Evolutionary conservation across 2,113 vertebrate genomes (phyloP), one percentile per base, ranked within the genome.

Genomic region (Aegithalos caudatus): DNA sequence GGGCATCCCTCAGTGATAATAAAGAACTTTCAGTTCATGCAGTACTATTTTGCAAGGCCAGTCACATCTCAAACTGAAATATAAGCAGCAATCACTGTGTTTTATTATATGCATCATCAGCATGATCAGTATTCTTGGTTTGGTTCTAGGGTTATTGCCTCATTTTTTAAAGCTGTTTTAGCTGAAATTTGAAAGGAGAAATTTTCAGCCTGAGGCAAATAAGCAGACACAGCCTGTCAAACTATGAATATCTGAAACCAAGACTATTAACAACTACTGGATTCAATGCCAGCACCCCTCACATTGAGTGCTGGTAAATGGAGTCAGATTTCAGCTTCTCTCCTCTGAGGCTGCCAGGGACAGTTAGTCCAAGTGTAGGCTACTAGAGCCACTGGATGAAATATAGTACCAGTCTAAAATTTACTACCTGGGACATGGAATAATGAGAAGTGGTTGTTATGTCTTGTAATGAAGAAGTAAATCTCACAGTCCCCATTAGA

Each of bases 281-380:
- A 79, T 76, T 57, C 83, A 21, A 1, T 77, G 76, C 64, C 80
- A 90, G 64, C 56, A 78, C 13, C 24, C 14, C 67, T 71, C 38
- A 64, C 29, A 60, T 2, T 2, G 23, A 82, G 29, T 7, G 13
- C n/a, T 57, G 40, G 45, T 42, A 57, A 61, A 22, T 3, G 24
- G 90, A 90, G 51, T 72, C 76, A 61, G 47, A 79, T 95, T 96
- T 80, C 95, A 90, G 16, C 47, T 86, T 74, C 64, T 83, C 44
- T 76, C 70, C 56, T 85, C 57, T n/a, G 54, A 69, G 40, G 79
- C 56, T 91, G 81, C 71, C 77, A 72, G 66, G 62, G 54, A 85
- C 83, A 85, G 71, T 78, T 40, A 95, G 91, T 61, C 58, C 74
- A 45, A 92, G 45, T 9, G 22, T 24, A 83, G 51, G 27, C 76